A percentile compares a stretch with the other conserved stretches of the same genome.
These are phyloP conservation scores for Caenorhabditis sinica DNA, from an alignment of 2,888 invertebrate genomes.

Conservation along the genomic window DNA sequence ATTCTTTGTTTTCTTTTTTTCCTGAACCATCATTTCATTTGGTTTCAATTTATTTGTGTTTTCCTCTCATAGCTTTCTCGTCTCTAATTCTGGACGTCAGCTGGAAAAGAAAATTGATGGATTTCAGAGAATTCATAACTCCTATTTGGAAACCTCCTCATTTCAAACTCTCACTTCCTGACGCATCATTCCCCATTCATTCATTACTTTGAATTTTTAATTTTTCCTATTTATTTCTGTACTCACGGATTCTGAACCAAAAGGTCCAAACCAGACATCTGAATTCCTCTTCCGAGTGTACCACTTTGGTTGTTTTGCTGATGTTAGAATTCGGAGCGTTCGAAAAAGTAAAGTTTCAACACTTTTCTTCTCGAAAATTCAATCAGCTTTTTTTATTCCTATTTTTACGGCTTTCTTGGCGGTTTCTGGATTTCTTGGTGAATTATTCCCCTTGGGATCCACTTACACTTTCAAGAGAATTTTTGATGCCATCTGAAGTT, in stretches of 20 bases:
- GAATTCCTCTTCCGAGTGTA: not conserved
- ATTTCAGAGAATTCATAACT: conserved; percentile 47
- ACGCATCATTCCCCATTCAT: conserved; percentile 27
- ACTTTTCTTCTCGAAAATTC: conserved; percentile 33
- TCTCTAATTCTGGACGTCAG: conserved; percentile 36
- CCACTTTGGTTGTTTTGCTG: too few relatives aligned
- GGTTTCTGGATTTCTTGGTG: not conserved
- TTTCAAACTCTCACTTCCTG: conserved; percentile 8
- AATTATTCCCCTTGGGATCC: conserved; percentile 32
- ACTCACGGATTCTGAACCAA: conserved; percentile 6
- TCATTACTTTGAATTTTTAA: conserved; percentile 26
- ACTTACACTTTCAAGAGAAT: conserved; percentile 10
- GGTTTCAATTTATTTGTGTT: conserved; percentile 34
- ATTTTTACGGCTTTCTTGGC: conserved; percentile 5
- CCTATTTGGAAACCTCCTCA: conserved; percentile 32
- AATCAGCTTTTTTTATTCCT: conserved; percentile 21
- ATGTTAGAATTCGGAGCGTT: too few relatives aligned
- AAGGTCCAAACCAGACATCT: conserved; percentile 31
- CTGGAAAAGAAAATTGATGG: conserved; percentile 40
- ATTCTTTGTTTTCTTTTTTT: conserved; percentile 27
- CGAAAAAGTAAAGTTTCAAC: conserved; percentile 5
- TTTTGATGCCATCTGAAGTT: conserved; percentile 17
- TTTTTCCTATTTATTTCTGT: conserved; percentile 38
- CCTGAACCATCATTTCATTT: conserved; percentile 24
- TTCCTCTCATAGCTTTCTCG: conserved; percentile 7